A percentile compares a stretch with the other conserved stretches of the same genome.
Conservation (phyloP, 2,888 invertebrate genomes). For the Cataglyphis rosenhaueri region DNA sequence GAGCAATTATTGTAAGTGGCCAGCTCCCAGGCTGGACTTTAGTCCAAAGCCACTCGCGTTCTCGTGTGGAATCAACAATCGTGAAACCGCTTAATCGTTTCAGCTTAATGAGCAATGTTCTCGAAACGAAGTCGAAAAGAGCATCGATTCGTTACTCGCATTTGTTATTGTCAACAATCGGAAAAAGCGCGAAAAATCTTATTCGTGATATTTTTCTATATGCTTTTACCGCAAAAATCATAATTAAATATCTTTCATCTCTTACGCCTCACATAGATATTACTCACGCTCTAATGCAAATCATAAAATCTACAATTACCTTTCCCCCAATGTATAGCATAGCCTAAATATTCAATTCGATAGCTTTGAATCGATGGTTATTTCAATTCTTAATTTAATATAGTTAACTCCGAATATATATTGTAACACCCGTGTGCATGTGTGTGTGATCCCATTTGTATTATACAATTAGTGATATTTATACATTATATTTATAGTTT, state of each 20-base stretch:
- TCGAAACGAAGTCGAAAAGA: conserved; percentile 56
- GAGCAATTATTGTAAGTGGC: conserved; percentile 75
- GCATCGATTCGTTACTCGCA: conserved; percentile 34
- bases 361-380: background rate
- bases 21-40: conserved; percentile 54
- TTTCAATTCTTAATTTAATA: background rate
- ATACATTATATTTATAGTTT: background rate
- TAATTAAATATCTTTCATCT: background rate
- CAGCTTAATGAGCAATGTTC: conserved; percentile 57
- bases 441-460: background rate
- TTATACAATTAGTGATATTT: conserved; percentile 9
- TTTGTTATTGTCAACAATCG: conserved; percentile 1
- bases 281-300: background rate
- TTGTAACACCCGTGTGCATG: background rate
- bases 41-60: conserved; percentile 53
- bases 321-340: background rate
- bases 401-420: background rate
- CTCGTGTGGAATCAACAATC: conserved; percentile 54
- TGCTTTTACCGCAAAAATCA: background rate
- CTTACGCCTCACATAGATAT: background rate
- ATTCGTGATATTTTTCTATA: background rate
- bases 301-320: background rate
- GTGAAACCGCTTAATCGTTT: conserved; percentile 58
- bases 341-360: background rate
- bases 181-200: conserved; percentile 15